Percentiles rank a stretch among this genome's conserved stretches.
These are phyloP conservation scores for Notarius quadriscutis DNA, from an alignment of 2,113 vertebrate genomes.

Conservation along the genomic window DNA sequence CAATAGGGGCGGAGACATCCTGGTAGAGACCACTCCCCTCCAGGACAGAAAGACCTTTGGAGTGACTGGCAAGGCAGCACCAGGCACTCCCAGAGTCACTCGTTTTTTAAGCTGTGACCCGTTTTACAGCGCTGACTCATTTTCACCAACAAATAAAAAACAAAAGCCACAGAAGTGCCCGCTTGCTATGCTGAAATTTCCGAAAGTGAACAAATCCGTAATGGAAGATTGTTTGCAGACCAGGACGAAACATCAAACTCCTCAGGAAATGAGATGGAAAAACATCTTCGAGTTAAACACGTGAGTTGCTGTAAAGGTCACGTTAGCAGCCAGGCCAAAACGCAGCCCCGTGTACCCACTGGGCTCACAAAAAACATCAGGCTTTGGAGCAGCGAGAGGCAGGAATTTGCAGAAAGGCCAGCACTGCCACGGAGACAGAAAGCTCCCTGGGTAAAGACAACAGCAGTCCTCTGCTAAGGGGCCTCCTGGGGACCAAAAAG, in stretches of 20 bases:
- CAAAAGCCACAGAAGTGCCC: not conserved
- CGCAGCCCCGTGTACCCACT: not conserved
- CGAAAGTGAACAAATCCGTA: not conserved
- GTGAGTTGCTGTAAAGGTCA: slow-evolving; percentile 13
- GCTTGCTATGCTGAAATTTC: not conserved
- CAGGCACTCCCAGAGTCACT: not conserved
- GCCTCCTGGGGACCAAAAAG: slow-evolving; percentile 48
- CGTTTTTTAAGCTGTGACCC: not conserved
- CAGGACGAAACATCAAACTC: slow-evolving; percentile 1
- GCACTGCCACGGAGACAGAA: slow-evolving; percentile 39
- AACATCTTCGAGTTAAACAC: not conserved
- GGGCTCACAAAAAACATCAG: not conserved
- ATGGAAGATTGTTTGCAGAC: slow-evolving; percentile 7
- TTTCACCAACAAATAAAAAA: not conserved
- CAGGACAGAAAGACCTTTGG: not conserved
- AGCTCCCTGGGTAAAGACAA: slow-evolving; percentile 49
- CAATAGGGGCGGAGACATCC: not conserved
- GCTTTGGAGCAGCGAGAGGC: slow-evolving; percentile 29
- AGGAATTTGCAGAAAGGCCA: slow-evolving; percentile 45
- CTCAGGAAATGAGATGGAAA: slow-evolving; percentile 14
- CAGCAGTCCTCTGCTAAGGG: slow-evolving; percentile 45
- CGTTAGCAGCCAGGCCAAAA: slow-evolving; percentile 9
- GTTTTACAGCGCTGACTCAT: not conserved
- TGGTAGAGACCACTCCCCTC: not conserved
- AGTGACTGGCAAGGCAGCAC: not conserved